Evolutionary conservation across 2,888 invertebrate species (phyloP).

Genomic region (Clostera curtula): DNA sequence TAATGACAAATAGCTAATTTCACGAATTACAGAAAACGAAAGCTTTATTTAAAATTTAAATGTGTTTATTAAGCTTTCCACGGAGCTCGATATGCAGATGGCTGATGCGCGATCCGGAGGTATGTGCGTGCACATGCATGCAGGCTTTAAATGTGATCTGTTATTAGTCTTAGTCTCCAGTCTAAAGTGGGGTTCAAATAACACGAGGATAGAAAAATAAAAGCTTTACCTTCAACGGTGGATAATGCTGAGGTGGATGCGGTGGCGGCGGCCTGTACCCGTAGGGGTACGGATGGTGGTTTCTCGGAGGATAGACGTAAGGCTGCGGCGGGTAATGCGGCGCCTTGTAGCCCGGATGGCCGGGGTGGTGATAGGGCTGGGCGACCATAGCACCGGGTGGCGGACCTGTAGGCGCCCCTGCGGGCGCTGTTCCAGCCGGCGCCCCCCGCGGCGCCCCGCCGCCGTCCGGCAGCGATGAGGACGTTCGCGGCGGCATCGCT

Average conservation of each 20-base stretch:
- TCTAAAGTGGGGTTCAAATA: too few relatives aligned
- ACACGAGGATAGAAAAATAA: too few relatives aligned
- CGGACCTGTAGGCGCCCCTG: conserved; percentile 37
- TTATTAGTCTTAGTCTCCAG: too few relatives aligned
- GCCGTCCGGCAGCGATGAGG: conserved; percentile 82
- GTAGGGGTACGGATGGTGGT: conserved; percentile 69
- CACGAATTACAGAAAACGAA: too few relatives aligned
- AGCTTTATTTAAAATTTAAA: too few relatives aligned
- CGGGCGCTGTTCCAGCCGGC: conserved; percentile 39
- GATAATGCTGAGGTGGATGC: conserved; percentile 62
- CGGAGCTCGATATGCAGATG: conserved; percentile 32
- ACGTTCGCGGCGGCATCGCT: conserved; percentile 96
- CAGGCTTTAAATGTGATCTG: too few relatives aligned
- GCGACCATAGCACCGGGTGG: conserved; percentile 58
- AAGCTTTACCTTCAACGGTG: conserved; percentile 50
- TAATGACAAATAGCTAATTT: too few relatives aligned
- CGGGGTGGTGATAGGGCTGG: conserved; percentile 60
- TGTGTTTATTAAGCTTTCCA: too few relatives aligned
- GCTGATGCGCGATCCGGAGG: background rate
- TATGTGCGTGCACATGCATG: too few relatives aligned
- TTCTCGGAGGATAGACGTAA: conserved; percentile 62
- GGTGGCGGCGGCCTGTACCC: conserved; percentile 60
- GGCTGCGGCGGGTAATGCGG: conserved; percentile 66
- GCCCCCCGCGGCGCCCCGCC: conserved; percentile 53
- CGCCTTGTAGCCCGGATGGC: conserved; percentile 55